Percentiles rank a stretch among this genome's conserved stretches.
phyloP scores from a whole-genome alignment of 2,888 invertebrate species.

The Ecdyonurus torrentis region DNA sequence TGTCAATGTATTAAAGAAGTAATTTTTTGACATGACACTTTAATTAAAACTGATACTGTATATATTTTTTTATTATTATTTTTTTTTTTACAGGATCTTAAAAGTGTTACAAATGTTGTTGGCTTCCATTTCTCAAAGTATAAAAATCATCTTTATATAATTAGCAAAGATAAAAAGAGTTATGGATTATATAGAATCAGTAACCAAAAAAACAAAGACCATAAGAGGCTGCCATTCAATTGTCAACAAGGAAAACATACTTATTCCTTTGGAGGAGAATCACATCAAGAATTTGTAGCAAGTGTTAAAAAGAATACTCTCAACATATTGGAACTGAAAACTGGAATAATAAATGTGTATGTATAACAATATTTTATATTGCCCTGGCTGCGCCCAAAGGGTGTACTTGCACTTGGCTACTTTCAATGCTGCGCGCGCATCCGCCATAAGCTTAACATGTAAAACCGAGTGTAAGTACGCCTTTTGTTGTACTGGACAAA shows the following conservation, averaged over 20 bases:
- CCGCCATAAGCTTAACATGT: no score
- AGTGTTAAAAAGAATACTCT: background rate
- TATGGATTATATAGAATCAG: background rate
- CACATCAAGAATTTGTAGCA: background rate
- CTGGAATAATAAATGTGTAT: background rate
- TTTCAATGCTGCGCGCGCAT: no score
- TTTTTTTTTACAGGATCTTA: slow-evolving; percentile 10
- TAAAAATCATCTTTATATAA: slow-evolving; percentile 5
- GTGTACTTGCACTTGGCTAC: no score
- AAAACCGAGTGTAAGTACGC: no score
- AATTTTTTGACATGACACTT: no score
- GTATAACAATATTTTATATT: no score
- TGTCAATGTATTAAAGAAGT: no score
- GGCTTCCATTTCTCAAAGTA: slow-evolving; percentile 10
- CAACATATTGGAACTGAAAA: background rate
- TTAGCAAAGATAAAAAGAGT: background rate
- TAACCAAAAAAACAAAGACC: background rate
- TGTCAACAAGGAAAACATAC: background rate
- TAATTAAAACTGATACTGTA: no score
- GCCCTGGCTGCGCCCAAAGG: no score
- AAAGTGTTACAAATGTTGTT: slow-evolving; percentile 6
- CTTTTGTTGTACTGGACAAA: no score
- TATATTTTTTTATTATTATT: no score
- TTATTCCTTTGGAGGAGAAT: slow-evolving; percentile 4
- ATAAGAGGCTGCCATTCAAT: background rate